phyloP scores from a whole-genome alignment of 2,888 invertebrate genomes.

The Protonemura montana region DNA sequence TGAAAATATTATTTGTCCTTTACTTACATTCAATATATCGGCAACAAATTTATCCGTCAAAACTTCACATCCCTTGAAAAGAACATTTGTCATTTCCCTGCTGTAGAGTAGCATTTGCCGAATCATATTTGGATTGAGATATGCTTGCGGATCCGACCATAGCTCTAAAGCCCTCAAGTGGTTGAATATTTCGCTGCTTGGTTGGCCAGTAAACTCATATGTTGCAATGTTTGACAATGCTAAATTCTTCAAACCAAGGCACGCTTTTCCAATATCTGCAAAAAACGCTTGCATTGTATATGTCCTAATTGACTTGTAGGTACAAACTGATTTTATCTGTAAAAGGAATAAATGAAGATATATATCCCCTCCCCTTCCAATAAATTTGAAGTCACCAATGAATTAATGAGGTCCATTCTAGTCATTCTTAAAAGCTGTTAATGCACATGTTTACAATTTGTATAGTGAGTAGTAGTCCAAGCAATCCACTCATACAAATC shows the following conservation, averaged over 20 bases:
- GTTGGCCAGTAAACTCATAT: conserved; percentile 49
- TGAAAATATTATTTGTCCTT: too few relatives aligned
- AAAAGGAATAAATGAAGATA: too few relatives aligned
- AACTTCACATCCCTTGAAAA: conserved; percentile 54
- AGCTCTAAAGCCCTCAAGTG: conserved; percentile 54
- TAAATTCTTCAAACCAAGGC: conserved; percentile 55
- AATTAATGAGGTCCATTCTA: not conserved
- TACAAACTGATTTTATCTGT: too few relatives aligned
- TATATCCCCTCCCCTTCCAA: too few relatives aligned
- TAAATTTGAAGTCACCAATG: not conserved
- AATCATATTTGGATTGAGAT: conserved; percentile 51
- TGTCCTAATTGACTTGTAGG: too few relatives aligned
- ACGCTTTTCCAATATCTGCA: conserved; percentile 55
- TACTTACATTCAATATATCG: conserved; percentile 54
- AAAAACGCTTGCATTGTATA: not conserved
- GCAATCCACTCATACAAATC: not conserved
- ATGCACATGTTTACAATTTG: not conserved
- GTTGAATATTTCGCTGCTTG: conserved; percentile 50
- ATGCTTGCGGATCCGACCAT: conserved; percentile 53
- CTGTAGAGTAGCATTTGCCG: conserved; percentile 53
- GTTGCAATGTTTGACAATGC: conserved; percentile 54
- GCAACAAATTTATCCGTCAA: conserved; percentile 52
- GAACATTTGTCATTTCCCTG: conserved; percentile 53
- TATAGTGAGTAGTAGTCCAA: not conserved
- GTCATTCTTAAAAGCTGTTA: not conserved